phyloP scores from a whole-genome alignment of 1,140 invertebrate genomes.

The Theocolax elegans region DNA sequence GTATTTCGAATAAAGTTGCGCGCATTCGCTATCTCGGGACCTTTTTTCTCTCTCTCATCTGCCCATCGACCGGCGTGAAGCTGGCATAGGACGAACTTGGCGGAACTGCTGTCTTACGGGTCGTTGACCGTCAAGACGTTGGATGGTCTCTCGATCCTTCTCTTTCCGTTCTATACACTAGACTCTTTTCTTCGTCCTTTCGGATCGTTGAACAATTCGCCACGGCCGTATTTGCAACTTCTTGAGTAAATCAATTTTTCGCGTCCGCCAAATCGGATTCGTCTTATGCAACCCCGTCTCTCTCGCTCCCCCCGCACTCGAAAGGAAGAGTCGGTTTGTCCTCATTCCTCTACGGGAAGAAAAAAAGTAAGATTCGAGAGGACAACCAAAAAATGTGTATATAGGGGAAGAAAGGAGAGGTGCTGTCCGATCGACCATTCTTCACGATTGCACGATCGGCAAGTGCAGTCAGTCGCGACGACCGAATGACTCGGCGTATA shows the following conservation, averaged over 20 bases:
- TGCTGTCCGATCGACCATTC: slow-evolving; percentile 12
- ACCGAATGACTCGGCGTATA: slow-evolving; percentile 13
- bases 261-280: slow-evolving; percentile 46
- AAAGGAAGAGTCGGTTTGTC: slow-evolving; percentile 34
- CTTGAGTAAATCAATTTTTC: slow-evolving; percentile 52
- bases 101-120: slow-evolving; percentile 42
- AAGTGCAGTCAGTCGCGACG: slow-evolving; percentile 19
- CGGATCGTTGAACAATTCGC: background rate
- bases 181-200: no score
- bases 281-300: no score
- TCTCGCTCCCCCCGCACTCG: slow-evolving; percentile 20
- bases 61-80: no score
- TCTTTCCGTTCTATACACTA: background rate
- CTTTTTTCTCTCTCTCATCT: background rate
- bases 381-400: no score
- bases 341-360: background rate
- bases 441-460: slow-evolving; percentile 24
- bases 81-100: slow-evolving; percentile 18
- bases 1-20: slow-evolving; percentile 12
- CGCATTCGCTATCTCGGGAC: background rate
- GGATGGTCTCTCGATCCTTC: background rate
- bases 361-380: background rate
- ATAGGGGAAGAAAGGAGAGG: background rate
- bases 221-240: slow-evolving; percentile 46
- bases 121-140: slow-evolving; percentile 31